Evolutionary conservation across 1,140 invertebrate species (phyloP).

Genomic region (Cheumatopsyche charites): DNA sequence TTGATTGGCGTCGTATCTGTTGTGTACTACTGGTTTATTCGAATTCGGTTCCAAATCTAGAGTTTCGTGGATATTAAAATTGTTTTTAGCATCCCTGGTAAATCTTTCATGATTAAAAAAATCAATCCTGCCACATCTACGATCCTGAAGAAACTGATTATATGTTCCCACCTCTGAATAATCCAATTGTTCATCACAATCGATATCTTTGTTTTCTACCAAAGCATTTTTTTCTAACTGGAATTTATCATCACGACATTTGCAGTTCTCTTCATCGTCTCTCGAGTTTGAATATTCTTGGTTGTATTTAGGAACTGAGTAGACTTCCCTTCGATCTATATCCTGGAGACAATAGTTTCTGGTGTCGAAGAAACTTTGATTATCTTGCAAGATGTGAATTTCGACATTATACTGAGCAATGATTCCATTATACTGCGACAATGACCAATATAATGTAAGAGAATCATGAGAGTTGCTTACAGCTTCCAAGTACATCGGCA

Average conservation of each 20-base stretch:
- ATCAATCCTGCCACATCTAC: background rate
- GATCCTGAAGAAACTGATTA: background rate
- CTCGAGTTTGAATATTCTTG: background rate
- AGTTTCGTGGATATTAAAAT: conserved; percentile 29
- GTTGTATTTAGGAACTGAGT: background rate
- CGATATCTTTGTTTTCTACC: no score
- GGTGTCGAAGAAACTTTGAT: conserved; percentile 56
- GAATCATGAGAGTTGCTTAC: conserved; percentile 54
- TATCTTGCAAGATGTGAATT: conserved; percentile 54
- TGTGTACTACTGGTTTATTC: background rate
- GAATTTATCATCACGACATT: no score
- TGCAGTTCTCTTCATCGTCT: background rate
- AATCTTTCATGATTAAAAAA: background rate
- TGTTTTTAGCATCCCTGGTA: background rate
- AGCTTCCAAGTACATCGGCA: conserved; percentile 60
- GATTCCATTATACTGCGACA: conserved; percentile 68
- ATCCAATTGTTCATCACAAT: background rate
- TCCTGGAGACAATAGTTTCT: conserved; percentile 64
- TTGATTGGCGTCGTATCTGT: conserved; percentile 38
- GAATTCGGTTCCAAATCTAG: background rate
- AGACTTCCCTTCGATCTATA: background rate
- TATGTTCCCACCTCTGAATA: background rate
- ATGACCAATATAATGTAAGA: conserved; percentile 67
- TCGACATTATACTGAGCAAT: conserved; percentile 69
- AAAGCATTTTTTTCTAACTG: no score